Percentiles rank a stretch among this genome's conserved stretches.
These are phyloP conservation scores for Dastarcus helophoroides DNA, from an alignment of 2,888 invertebrate genomes.

Conservation along the genomic window DNA sequence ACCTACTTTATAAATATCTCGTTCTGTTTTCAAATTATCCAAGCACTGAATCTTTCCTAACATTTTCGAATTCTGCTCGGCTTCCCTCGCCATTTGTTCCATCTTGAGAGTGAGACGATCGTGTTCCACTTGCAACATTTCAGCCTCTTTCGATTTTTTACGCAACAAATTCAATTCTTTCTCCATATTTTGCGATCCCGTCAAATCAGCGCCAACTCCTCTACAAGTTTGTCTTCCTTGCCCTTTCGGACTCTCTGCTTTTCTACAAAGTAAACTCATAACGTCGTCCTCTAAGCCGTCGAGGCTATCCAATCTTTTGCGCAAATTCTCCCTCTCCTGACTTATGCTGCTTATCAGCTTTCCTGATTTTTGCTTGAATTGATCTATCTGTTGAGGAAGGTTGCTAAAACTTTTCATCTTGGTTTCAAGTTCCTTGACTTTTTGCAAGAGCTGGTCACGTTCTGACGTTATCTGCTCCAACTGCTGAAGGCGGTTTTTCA, in stretches of 20 bases:
- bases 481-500: slow-evolving; percentile 14
- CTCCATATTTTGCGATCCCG: slow-evolving; percentile 15
- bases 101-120: slow-evolving; percentile 24
- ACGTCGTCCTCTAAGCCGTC: slow-evolving; percentile 19
- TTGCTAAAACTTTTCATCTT: slow-evolving; percentile 21
- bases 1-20: slow-evolving; percentile 24
- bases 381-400: slow-evolving; percentile 23
- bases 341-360: slow-evolving; percentile 16
- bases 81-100: slow-evolving; percentile 23
- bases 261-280: too few species aligned
- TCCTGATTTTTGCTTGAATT: slow-evolving; percentile 2
- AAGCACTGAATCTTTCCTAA: slow-evolving; percentile 22
- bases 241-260: slow-evolving; percentile 9
- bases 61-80: slow-evolving; percentile 28
- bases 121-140: slow-evolving; percentile 29
- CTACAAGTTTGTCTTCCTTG: neutral
- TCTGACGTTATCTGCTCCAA: slow-evolving; percentile 22
- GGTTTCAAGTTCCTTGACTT: slow-evolving; percentile 23
- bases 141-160: slow-evolving; percentile 26
- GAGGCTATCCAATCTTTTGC: slow-evolving; percentile 19
- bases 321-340: slow-evolving; percentile 18
- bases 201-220: too few species aligned
- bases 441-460: slow-evolving; percentile 21
- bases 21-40: slow-evolving; percentile 29
- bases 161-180: slow-evolving; percentile 20